These are phyloP conservation scores for Vimba vimba DNA, from an alignment of 2,113 vertebrate genomes.

Conservation along the genomic window DNA sequence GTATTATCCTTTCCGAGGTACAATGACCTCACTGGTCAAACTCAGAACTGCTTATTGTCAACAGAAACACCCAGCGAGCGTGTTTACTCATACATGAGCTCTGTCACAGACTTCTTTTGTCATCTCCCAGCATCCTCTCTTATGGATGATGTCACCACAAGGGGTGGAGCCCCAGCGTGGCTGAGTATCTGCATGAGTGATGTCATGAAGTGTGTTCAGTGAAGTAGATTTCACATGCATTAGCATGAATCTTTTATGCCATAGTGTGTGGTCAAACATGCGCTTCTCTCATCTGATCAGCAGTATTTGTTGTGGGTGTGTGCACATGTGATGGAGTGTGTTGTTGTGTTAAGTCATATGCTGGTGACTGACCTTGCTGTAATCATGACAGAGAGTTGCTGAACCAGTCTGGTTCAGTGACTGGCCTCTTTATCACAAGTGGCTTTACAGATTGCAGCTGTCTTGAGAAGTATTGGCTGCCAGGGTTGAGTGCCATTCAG, in stretches of 20 bases:
- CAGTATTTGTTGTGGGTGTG: conserved; percentile 36
- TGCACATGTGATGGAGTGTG: conserved; percentile 25
- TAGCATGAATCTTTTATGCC: conserved; percentile 28
- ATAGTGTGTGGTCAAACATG: conserved; percentile 3
- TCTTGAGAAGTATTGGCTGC: neutral
- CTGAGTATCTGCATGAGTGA: conserved; percentile 29
- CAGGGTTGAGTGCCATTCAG: neutral
- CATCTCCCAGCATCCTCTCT: conserved; percentile 43
- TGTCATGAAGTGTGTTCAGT: conserved; percentile 13
- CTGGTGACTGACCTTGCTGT: conserved; percentile 39
- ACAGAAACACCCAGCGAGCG: neutral
- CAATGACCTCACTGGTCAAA: conserved; percentile 15
- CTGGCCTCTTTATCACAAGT: conserved; percentile 23
- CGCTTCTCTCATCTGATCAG: neutral
- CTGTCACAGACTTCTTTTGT: conserved; percentile 47
- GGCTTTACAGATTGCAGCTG: conserved; percentile 29
- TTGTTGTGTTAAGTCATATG: conserved; percentile 19
- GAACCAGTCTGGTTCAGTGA: conserved; percentile 27
- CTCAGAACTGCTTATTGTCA: neutral
- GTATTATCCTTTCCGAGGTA: neutral
- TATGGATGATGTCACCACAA: conserved; percentile 41
- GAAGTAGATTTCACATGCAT: conserved; percentile 33
- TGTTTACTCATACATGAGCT: conserved; percentile 21
- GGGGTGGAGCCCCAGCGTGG: conserved; percentile 29
- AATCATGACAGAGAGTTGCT: conserved; percentile 38